phyloP scores from a whole-genome alignment of 2,797 vertebrate genomes.

The Amniataba percoides region DNA sequence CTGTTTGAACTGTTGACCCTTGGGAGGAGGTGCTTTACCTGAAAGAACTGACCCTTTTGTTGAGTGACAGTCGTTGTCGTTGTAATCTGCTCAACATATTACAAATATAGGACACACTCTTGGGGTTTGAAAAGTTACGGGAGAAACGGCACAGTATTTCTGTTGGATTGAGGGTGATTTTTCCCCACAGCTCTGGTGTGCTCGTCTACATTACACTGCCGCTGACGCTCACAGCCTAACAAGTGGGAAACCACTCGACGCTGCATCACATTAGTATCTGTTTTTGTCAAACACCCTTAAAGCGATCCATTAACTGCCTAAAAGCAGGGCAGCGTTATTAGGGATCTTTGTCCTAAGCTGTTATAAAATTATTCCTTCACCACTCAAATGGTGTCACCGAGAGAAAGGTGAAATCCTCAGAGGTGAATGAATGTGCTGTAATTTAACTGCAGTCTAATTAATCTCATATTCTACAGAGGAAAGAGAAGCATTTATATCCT shows the following conservation, averaged over 20 bases:
- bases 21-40: slow-evolving; percentile 87
- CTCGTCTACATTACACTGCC: not conserved
- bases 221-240: not conserved
- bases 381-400: slow-evolving; percentile 15
- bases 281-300: slow-evolving; percentile 8
- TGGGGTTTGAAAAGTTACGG: slow-evolving; percentile 77
- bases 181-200: slow-evolving; percentile 82
- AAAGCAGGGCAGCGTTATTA: not conserved
- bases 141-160: slow-evolving; percentile 72
- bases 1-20: slow-evolving; percentile 33
- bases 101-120: slow-evolving; percentile 83
- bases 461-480: slow-evolving; percentile 45
- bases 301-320: not conserved
- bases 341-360: slow-evolving; percentile 3
- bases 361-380: slow-evolving; percentile 14
- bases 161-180: slow-evolving; percentile 75
- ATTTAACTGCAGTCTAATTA: slow-evolving; percentile 53
- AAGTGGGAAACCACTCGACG: not conserved
- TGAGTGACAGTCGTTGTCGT: slow-evolving; percentile 85
- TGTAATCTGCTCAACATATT: slow-evolving; percentile 90
- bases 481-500: slow-evolving; percentile 55
- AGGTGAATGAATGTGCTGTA: slow-evolving; percentile 35
- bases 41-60: slow-evolving; percentile 76
- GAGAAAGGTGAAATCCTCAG: slow-evolving; percentile 20
- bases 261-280: not conserved